phyloP scores from a whole-genome alignment of 2,888 invertebrate species.

The Pyrrhia umbra region DNA sequence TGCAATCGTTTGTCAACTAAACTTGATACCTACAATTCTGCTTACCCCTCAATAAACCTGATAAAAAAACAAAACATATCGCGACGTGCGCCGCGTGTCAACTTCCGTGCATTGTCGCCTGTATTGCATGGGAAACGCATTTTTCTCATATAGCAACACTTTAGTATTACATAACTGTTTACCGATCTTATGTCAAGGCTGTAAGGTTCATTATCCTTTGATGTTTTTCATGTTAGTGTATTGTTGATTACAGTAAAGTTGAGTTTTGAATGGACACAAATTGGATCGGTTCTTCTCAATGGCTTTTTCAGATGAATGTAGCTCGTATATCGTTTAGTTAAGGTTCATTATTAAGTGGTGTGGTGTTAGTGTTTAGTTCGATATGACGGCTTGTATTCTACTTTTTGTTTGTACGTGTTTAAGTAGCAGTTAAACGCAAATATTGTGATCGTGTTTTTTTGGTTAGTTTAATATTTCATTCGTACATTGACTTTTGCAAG shows the following conservation, averaged over 20 bases:
- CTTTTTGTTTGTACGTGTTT: background rate
- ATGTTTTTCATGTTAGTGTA: background rate
- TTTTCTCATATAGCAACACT: constrained; percentile 50
- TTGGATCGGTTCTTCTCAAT: background rate
- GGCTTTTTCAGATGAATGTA: background rate
- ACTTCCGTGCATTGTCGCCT: constrained; percentile 65
- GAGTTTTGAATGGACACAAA: constrained; percentile 2
- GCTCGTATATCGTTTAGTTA: background rate
- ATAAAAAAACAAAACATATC: constrained; percentile 32
- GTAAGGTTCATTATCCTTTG: constrained; percentile 2
- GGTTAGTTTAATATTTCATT: background rate
- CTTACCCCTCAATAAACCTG: constrained; percentile 8
- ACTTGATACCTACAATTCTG: constrained; percentile 9
- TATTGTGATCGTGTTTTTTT: constrained; percentile 30
- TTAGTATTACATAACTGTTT: background rate
- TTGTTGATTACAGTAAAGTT: constrained; percentile 6
- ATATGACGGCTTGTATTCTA: constrained; percentile 5
- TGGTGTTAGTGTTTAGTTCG: background rate
- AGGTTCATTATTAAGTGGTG: background rate
- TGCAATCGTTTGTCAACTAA: background rate
- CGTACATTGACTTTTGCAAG: constrained; percentile 32
- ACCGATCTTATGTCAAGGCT: background rate
- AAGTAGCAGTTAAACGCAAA: constrained; percentile 22
- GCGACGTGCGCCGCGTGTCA: constrained; percentile 56
- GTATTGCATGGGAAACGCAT: constrained; percentile 51